Conservation (phyloP, 2,797 vertebrate genomes). For the Enteromius anoplus region DNA sequence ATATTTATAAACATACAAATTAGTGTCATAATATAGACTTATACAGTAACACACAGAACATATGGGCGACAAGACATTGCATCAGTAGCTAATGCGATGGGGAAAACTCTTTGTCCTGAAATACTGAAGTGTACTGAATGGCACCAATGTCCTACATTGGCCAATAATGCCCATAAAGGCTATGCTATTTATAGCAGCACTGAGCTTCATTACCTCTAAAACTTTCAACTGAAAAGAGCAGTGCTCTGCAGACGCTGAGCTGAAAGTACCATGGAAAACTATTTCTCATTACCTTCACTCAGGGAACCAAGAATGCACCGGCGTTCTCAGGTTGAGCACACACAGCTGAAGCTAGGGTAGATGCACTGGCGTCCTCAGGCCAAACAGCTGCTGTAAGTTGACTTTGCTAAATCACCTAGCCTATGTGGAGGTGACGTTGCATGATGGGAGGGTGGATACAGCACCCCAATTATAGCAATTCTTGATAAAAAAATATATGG, state of each 20-base stretch:
- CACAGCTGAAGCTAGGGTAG: neutral
- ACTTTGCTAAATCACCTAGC: neutral
- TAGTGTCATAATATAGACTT: neutral
- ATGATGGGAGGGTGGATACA: neutral
- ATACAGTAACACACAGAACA: neutral
- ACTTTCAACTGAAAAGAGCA: neutral
- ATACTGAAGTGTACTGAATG: neutral
- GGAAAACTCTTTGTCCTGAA: neutral
- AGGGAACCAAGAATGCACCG: neutral
- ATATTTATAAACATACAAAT: neutral
- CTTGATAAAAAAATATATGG: neutral
- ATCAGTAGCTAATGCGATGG: neutral
- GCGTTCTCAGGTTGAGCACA: neutral
- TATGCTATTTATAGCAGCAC: neutral
- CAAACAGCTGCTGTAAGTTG: neutral
- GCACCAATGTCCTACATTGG: neutral
- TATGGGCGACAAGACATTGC: neutral
- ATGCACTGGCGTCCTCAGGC: neutral
- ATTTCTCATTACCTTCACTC: neutral
- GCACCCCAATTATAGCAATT: too few species aligned
- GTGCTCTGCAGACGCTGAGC: neutral
- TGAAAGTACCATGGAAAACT: neutral
- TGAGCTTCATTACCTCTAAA: neutral
- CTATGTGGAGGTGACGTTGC: neutral
- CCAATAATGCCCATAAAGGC: neutral